Conservation (phyloP, 2,888 invertebrate species). For the Perizoma affinitatum region DNA sequence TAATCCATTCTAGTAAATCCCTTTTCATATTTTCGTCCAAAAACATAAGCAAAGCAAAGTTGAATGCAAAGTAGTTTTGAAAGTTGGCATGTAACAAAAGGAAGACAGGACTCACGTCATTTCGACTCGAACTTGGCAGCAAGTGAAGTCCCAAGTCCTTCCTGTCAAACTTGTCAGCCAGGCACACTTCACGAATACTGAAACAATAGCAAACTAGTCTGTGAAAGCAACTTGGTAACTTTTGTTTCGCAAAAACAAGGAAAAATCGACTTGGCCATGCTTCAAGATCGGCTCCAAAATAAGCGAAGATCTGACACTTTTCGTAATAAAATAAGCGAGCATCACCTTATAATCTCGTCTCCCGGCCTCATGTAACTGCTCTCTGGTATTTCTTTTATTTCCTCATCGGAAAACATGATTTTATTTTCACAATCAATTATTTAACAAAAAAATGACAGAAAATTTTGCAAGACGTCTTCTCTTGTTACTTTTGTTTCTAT, state of each 20-base stretch:
- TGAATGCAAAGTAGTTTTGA: constrained; percentile 14
- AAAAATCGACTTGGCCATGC: constrained; percentile 60
- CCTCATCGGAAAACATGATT: constrained; percentile 80
- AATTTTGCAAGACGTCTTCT: constrained; percentile 59
- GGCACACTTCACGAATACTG: constrained; percentile 75
- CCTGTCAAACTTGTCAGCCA: constrained; percentile 73
- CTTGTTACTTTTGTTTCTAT: constrained; percentile 69
- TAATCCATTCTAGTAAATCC: too few relatives aligned
- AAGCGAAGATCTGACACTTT: constrained; percentile 40
- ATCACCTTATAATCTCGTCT: constrained; percentile 78
- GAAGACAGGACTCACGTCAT: constrained; percentile 60
- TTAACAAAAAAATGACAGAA: constrained; percentile 73
- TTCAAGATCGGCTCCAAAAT: constrained; percentile 48
- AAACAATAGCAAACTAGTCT: constrained; percentile 46
- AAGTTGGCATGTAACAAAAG: constrained; percentile 20
- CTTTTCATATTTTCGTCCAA: not conserved
- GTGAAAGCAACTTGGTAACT: constrained; percentile 26
- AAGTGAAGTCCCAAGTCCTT: constrained; percentile 64
- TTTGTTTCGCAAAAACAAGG: constrained; percentile 45
- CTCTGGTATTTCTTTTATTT: constrained; percentile 76
- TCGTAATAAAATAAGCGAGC: constrained; percentile 31
- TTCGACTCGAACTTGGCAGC: constrained; percentile 57
- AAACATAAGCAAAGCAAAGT: not conserved
- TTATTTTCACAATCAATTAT: constrained; percentile 78
- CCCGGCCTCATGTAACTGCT: constrained; percentile 70